A percentile compares a stretch with the other conserved stretches of the same genome.
Evolutionary conservation across 2,888 invertebrate species (phyloP).

Genomic region (Agrilus biguttatus): DNA sequence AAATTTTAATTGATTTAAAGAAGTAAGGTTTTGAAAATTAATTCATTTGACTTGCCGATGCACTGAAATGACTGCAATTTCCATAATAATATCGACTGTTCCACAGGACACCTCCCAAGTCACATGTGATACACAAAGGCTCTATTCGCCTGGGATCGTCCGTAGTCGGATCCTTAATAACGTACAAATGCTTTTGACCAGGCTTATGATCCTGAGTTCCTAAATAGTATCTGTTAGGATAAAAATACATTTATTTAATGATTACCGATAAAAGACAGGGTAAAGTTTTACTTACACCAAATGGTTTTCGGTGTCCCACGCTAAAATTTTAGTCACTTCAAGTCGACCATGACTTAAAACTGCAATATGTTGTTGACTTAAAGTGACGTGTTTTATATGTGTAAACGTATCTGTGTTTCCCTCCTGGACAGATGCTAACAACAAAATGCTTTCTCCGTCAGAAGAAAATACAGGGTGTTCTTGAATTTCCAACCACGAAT

Average conservation of each 20-base stretch:
- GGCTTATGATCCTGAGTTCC: constrained; percentile 73
- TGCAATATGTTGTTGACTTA: constrained; percentile 67
- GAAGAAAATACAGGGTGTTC: constrained; percentile 72
- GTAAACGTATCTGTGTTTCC: constrained; percentile 73
- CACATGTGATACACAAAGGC: constrained; percentile 78
- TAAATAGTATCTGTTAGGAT: constrained; percentile 31
- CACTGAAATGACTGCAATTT: constrained; percentile 78
- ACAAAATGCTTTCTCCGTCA: constrained; percentile 71
- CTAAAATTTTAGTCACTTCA: constrained; percentile 67
- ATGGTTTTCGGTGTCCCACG: constrained; percentile 74
- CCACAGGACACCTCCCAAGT: constrained; percentile 59
- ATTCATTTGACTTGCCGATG: constrained; percentile 37
- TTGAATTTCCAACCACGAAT: constrained; percentile 75
- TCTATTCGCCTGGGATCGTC: constrained; percentile 53
- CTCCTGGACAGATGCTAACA: constrained; percentile 71
- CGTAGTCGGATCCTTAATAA: constrained; percentile 61
- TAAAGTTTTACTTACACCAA: constrained; percentile 46
- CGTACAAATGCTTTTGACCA: constrained; percentile 78
- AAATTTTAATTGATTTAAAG: too few relatives aligned
- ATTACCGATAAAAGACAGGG: too few relatives aligned
- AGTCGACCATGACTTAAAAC: constrained; percentile 76
- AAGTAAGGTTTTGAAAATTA: too few relatives aligned
- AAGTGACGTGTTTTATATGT: constrained; percentile 76
- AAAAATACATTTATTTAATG: background rate
- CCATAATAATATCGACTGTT: constrained; percentile 66